These are phyloP conservation scores for Ursus arctos DNA, from an alignment of 2,113 vertebrate species.

Conservation along the genomic window DNA sequence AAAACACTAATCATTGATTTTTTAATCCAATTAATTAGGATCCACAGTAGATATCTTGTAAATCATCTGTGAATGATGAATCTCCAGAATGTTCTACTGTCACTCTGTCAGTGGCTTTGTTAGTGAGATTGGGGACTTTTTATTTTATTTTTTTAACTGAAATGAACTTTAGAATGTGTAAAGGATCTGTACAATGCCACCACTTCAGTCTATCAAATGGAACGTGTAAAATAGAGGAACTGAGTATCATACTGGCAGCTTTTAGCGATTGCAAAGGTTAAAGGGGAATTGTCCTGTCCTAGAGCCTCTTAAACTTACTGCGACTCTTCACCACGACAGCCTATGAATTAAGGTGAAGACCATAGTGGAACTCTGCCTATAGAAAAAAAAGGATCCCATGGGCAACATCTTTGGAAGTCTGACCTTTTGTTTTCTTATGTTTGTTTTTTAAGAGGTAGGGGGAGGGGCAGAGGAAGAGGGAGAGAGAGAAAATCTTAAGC, in stretches of 20 bases:
- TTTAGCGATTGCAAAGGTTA: slow-evolving; percentile 6
- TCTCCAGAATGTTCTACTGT: neutral
- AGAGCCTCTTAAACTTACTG: neutral
- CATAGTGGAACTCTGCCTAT: neutral
- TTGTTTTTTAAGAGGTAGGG: neutral
- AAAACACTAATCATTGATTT: neutral
- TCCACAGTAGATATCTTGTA: neutral
- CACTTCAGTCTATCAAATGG: neutral
- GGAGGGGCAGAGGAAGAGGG: neutral
- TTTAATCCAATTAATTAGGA: neutral
- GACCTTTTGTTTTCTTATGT: neutral
- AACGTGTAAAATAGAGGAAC: neutral
- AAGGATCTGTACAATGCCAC: neutral
- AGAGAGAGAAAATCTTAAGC: neutral
- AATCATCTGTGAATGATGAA: neutral
- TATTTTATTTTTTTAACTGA: neutral
- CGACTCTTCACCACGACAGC: neutral
- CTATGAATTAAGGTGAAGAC: neutral
- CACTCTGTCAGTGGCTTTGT: neutral
- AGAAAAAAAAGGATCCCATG: neutral
- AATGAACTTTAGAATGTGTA: neutral
- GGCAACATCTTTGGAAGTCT: neutral
- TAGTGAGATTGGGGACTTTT: neutral
- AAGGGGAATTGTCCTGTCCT: neutral
- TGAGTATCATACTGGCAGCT: neutral